Evolutionary conservation across 1,140 invertebrate genomes (phyloP).

Genomic region (Galleria mellonella): DNA sequence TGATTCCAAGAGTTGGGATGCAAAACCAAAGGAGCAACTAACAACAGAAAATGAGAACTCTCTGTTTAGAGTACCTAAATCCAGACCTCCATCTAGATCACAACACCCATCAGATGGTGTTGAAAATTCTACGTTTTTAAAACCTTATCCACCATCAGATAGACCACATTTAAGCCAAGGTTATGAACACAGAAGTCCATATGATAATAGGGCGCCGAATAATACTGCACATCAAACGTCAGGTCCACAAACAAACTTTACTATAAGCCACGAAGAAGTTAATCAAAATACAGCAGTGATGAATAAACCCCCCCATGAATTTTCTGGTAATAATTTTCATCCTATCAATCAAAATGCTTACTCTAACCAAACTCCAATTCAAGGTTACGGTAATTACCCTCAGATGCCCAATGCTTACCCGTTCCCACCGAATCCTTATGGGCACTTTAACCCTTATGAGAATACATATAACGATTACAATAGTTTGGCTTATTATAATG

Average conservation of each 20-base stretch:
- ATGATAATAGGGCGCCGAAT: conserved; percentile 46
- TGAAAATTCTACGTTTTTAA: conserved; percentile 72
- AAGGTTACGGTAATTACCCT: conserved; percentile 68
- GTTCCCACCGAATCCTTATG: conserved; percentile 65
- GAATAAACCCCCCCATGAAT: conserved; percentile 51
- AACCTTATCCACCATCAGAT: conserved; percentile 73
- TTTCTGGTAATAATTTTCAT: conserved; percentile 59
- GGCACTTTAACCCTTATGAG: conserved; percentile 72
- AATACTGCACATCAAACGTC: conserved; percentile 33
- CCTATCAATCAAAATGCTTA: conserved; percentile 54
- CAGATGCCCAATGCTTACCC: conserved; percentile 67
- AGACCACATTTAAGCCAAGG: conserved; percentile 45
- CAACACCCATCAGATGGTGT: conserved; percentile 53
- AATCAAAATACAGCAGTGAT: conserved; percentile 34
- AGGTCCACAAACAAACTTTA: conserved; percentile 49
- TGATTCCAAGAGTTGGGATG: conserved; percentile 63
- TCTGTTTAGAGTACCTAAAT: conserved; percentile 79
- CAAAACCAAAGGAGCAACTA: conserved; percentile 43
- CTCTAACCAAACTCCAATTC: conserved; percentile 52
- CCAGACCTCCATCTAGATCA: conserved; percentile 78
- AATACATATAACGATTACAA: conserved; percentile 72
- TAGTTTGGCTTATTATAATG: conserved; percentile 71
- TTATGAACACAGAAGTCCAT: conserved; percentile 61
- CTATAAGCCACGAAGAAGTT: conserved; percentile 59
- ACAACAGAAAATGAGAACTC: conserved; percentile 66